Base-by-base conservation (phyloP, 2,888 invertebrate species). In the Pollenia amentaria region DNA sequence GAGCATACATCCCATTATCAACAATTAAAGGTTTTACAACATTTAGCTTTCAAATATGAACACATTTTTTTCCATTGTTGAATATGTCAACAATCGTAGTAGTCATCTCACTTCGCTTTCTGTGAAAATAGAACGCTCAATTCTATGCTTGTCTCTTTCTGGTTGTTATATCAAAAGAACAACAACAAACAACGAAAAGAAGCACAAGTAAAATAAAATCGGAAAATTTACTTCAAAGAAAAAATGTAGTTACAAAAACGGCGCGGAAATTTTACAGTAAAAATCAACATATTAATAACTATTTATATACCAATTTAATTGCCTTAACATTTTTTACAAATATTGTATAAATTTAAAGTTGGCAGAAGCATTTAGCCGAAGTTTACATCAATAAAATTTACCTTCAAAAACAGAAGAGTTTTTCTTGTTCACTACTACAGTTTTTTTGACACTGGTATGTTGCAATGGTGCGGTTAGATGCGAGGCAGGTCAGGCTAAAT, bases 231-330 rank as follows among this genome's bases (percentile, higher is more conserved):
- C 79, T 76, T 79, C 18, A 80, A 87, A 83, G 84, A 86, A 86
- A 83, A 84, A 84, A 84, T 87, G 84, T 87, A 83, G 79, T 80
- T 72, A 42, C 53, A 65, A 84, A 87, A 87, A 87, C 87, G 87
- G 86, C 87, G 87, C 77, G 87, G 87, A 87, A 87, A 83, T 67
- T 80, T 75, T 77, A 84, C 78, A 76, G 60, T 44, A 67, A 77
- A 79, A 84, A 11, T 84, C 60, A 53, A 60, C 55, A 64, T 57
- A 84, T 38, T 69, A 81, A 73, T 46, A 67, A 29, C 72, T 69
- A 73, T 62, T 65, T 65, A 48, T 57, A 38, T 62, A 80, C 80
- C 62, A 77, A 81, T 75, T 73, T 3, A 67, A 81, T 87, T 84
- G 87, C 87, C 87, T 87, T 87, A 87, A 80, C 42, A 51, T 69